Base-by-base conservation (phyloP, 2,888 invertebrate species). In the Hyalella azteca region DNA sequence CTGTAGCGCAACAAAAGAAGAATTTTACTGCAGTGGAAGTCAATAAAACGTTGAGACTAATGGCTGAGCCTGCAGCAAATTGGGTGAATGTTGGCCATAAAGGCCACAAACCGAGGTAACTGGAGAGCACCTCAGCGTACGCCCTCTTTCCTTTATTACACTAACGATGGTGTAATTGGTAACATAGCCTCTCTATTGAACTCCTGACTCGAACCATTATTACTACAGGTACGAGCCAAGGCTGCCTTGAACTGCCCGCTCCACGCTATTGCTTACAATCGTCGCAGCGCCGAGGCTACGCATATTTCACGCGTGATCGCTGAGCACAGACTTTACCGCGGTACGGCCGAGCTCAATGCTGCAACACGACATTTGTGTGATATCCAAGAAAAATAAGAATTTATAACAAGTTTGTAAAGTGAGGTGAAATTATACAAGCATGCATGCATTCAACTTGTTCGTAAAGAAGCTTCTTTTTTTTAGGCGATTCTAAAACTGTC, bases 141-240 rank as follows among this genome's bases (percentile, higher is more conserved):
- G 66, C 66, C 66, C 66, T 66, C 66, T 66, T 66, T 66, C 66
- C 66, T 66, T 66, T 66, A 66, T 66, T 66, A 66, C 66, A 66
- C 36, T 66, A 66, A 66, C 66, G 66, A 66, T 66, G 36, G 66
- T 66, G 66, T 66, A 66, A 66, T 66, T 66, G 66, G 66, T 66
- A 66, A 66, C 66, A 66, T 66, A 66, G 66, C 66, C 66, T 66
- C 66, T 36, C 66, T 66, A 66, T 66, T 66, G 66, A 66, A 66
- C 66, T 66, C n/a, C 36, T 39, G 66, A 66, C 66, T 66, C 66
- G 54, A 15, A 66, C 66, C 66, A 66, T 66, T 66, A 66, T 66
- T 66, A 66, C 66, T 36, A 19, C 36, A 66, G 66, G 29, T 66
- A 66, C 36, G 66, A 29, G 66, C 66, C 22, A 36, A 32, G 66